A percentile compares a stretch with the other conserved stretches of the same genome.
Evolutionary conservation across 1,140 invertebrate species (phyloP).

Genomic region (Pararge aegeria): DNA sequence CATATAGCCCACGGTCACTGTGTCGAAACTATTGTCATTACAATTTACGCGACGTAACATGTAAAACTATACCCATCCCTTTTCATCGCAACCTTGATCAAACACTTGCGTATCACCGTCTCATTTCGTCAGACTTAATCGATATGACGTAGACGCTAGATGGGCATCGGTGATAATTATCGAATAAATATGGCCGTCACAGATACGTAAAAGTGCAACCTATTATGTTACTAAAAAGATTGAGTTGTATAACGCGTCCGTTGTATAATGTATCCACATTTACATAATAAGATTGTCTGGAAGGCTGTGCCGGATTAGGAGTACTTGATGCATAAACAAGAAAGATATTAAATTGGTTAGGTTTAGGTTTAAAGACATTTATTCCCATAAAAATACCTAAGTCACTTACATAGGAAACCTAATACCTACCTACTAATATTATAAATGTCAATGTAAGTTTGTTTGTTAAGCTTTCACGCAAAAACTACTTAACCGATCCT

Average conservation of each 20-base stretch:
- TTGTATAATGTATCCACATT: background rate
- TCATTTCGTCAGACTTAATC: slow-evolving; percentile 30
- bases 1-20: slow-evolving; percentile 51
- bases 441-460: too few species aligned
- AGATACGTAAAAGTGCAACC: background rate
- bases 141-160: slow-evolving; percentile 13
- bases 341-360: too few species aligned
- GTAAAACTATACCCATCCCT: slow-evolving; percentile 38
- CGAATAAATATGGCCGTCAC: slow-evolving; percentile 15
- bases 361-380: too few species aligned
- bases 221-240: background rate
- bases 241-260: slow-evolving; percentile 3
- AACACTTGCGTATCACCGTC: slow-evolving; percentile 34
- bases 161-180: slow-evolving; percentile 9
- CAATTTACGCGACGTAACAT: slow-evolving; percentile 40
- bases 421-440: too few species aligned
- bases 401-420: too few species aligned
- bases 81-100: slow-evolving; percentile 40
- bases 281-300: slow-evolving; percentile 7
- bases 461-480: too few species aligned
- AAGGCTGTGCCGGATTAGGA: background rate
- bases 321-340: too few species aligned
- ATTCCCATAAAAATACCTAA: too few species aligned
- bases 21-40: slow-evolving; percentile 53
- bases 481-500: too few species aligned